Evolutionary conservation across 2,797 vertebrate genomes (phyloP), one percentile per base, ranked within the genome.

Genomic region (Australoheros facetus): DNA sequence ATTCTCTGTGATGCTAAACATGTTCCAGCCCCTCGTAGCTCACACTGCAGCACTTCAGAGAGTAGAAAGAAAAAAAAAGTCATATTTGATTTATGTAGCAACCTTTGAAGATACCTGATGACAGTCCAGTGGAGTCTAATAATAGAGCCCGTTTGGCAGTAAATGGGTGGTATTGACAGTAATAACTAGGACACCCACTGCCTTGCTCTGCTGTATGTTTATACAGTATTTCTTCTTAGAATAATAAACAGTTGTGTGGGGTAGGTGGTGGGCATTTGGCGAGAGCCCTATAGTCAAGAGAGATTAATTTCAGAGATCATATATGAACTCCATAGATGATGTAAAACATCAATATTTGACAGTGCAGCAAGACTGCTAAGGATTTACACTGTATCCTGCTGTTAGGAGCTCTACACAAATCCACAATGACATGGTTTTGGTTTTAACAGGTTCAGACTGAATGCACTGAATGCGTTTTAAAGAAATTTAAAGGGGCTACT

Each of bases 61-160:
- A 83, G 82, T 10, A 32, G 69, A 55, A 53, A 19, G 53, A 23
- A 62, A 74, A 69, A 45, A 71, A 58, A 75, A 81, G 80, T 75
- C 72, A 60, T n/a, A 23, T 55, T 73, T 90, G 86, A 91, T 91
- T 87, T 77, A 88, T 79, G 74, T 7, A 64, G 78, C 79, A 60
- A 83, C 55, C 79, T 90, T 91, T 91, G 88, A 92, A 92, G 91
- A 54, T 86, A 92, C 88, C 89, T 87, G 87, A 90, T 91, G 90
- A 91, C 91, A 89, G 88, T 86, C 83, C 89, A 71, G 82, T 10
- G 70, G 72, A 69, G 86, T 77, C 92, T 93, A 92, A 93, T 93
- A 94, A 93, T 93, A 93, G 90, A 92, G 81, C 76, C 21, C 10
- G 56, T 82, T 79, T 87, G 79, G 82, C 85, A 85, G 86, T 79